phyloP scores from a whole-genome alignment of 2,888 invertebrate genomes.

The Ernsta delagoae region DNA sequence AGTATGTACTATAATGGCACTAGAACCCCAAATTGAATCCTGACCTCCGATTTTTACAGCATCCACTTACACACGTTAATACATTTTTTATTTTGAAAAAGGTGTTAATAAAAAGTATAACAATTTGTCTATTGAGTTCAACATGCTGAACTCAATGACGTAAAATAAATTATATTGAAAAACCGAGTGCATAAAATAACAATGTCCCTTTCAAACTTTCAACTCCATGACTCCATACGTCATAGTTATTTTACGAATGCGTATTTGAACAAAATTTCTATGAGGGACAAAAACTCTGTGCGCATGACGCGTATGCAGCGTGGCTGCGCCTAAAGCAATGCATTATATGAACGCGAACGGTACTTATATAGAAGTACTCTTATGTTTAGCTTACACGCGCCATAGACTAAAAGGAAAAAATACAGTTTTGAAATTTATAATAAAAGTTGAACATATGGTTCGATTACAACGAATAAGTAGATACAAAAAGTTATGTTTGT shows the following conservation, averaged over 20 bases:
- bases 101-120: too few relatives aligned
- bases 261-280: conserved; percentile 34
- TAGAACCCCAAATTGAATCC: too few relatives aligned
- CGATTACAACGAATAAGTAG: too few relatives aligned
- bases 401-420: neutral
- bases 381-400: neutral
- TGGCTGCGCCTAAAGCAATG: conserved; percentile 18
- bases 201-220: conserved; percentile 20
- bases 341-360: conserved; percentile 27
- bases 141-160: too few relatives aligned
- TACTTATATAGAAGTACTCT: conserved; percentile 22
- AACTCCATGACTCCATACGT: conserved; percentile 15
- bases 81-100: too few relatives aligned
- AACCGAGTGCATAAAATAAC: conserved; percentile 9
- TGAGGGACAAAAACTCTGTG: conserved; percentile 23
- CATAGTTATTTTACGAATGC: conserved; percentile 32
- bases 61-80: too few relatives aligned
- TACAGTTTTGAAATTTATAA: neutral
- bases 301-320: conserved; percentile 15
- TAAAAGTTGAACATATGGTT: too few relatives aligned
- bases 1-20: too few relatives aligned
- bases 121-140: too few relatives aligned
- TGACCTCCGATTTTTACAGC: too few relatives aligned
- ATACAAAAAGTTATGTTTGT: too few relatives aligned
- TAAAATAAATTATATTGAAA: too few relatives aligned